Conservation (phyloP, 2,113 vertebrate species). For the Erpornis zantholeuca region DNA sequence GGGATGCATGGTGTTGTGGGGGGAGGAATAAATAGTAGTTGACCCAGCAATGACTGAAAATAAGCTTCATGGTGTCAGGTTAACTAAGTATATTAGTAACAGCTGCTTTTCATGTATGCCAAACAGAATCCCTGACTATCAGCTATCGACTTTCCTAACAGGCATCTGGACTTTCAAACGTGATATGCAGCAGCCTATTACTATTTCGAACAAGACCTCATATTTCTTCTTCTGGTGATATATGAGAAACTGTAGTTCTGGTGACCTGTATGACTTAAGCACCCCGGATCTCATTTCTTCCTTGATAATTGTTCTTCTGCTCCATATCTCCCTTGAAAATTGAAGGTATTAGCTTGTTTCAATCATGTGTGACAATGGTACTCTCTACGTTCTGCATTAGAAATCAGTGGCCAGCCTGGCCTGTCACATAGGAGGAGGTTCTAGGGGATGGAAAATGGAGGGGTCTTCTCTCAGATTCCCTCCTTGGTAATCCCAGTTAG, state of each 20-base stretch:
- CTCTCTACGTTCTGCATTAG: background rate
- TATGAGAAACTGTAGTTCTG: background rate
- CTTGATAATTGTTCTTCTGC: slow-evolving; percentile 41
- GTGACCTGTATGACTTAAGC: slow-evolving; percentile 28
- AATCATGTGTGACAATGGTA: background rate
- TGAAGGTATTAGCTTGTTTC: slow-evolving; percentile 28
- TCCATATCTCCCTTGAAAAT: slow-evolving; percentile 25
- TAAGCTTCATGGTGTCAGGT: background rate
- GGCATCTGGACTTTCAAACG: background rate
- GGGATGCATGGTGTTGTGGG: background rate
- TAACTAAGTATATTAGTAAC: background rate
- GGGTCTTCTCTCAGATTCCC: rapidly evolving
- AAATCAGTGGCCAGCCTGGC: background rate
- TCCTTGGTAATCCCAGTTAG: background rate
- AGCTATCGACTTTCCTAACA: background rate
- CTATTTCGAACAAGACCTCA: slow-evolving; percentile 15
- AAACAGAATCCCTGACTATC: background rate
- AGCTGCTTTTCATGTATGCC: slow-evolving; percentile 30
- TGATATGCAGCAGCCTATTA: background rate
- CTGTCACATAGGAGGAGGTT: background rate
- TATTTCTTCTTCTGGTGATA: slow-evolving; percentile 40
- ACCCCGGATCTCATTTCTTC: slow-evolving; percentile 33
- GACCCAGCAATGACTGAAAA: background rate
- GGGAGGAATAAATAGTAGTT: background rate
- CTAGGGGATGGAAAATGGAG: background rate